These are phyloP conservation scores for Apantesis nais DNA, from an alignment of 2,888 invertebrate genomes.

Conservation along the genomic window DNA sequence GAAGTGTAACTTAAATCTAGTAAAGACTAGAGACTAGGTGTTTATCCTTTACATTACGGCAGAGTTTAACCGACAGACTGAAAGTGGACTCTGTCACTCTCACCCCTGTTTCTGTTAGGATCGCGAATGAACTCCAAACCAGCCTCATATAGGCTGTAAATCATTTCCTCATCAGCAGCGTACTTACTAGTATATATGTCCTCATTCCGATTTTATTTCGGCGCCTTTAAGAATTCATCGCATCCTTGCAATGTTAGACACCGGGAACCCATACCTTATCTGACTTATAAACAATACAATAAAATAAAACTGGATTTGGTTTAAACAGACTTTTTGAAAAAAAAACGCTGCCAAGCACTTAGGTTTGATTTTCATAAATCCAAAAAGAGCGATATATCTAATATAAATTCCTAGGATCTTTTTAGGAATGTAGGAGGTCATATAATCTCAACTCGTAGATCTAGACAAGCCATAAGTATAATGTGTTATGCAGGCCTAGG, in stretches of 20 bases:
- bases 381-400: neutral
- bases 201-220: neutral
- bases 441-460: slow-evolving; percentile 30
- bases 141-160: neutral
- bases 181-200: too few species aligned
- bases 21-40: neutral
- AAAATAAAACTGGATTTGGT: too few species aligned
- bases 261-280: neutral
- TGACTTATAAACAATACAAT: neutral
- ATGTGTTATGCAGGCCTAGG: slow-evolving; percentile 31
- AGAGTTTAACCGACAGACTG: neutral
- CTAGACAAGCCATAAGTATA: slow-evolving; percentile 31
- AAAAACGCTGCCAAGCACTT: neutral
- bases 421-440: slow-evolving; percentile 27
- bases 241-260: neutral
- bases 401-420: slow-evolving; percentile 7
- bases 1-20: neutral
- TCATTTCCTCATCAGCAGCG: too few species aligned
- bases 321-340: neutral
- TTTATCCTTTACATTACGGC: neutral
- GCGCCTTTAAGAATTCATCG: neutral
- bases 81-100: neutral
- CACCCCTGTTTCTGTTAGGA: neutral
- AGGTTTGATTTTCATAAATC: neutral
- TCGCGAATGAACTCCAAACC: neutral